Evolutionary conservation across 2,888 invertebrate genomes (phyloP).

Genomic region (Epistrophe grossulariae): DNA sequence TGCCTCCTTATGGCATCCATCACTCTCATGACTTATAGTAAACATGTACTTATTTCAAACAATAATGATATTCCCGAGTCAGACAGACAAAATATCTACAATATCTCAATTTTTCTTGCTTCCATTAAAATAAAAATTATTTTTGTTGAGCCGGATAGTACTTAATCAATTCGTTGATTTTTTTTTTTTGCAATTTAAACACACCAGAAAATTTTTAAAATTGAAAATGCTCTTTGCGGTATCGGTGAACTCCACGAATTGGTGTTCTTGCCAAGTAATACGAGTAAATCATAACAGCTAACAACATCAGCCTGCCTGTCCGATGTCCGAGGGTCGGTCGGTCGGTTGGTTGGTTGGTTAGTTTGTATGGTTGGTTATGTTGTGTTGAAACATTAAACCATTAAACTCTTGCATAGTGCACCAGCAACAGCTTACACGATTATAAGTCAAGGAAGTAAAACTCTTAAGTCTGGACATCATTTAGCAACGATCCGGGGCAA

Average conservation of each 20-base stretch:
- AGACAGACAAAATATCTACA: neutral
- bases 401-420: conserved; percentile 38
- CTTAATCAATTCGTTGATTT: conserved; percentile 38
- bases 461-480: conserved; percentile 32
- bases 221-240: conserved; percentile 39
- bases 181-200: conserved; percentile 27
- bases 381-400: conserved; percentile 40
- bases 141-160: conserved; percentile 39
- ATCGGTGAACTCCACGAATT: conserved; percentile 8
- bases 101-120: conserved; percentile 40
- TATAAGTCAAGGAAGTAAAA: conserved; percentile 40
- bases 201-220: conserved; percentile 29
- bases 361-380: conserved; percentile 6
- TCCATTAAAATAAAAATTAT: conserved; percentile 19
- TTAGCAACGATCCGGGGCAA: conserved; percentile 8
- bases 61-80: conserved; percentile 1
- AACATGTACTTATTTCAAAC: neutral
- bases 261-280: conserved; percentile 33
- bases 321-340: conserved; percentile 4
- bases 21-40: neutral
- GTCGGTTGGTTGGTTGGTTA: neutral
- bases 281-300: conserved; percentile 42
- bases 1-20: neutral
- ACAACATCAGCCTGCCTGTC: conserved; percentile 28
- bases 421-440: conserved; percentile 35